These are phyloP conservation scores for Aporrectodea caliginosa DNA, from an alignment of 1,140 invertebrate species.

Conservation along the genomic window DNA sequence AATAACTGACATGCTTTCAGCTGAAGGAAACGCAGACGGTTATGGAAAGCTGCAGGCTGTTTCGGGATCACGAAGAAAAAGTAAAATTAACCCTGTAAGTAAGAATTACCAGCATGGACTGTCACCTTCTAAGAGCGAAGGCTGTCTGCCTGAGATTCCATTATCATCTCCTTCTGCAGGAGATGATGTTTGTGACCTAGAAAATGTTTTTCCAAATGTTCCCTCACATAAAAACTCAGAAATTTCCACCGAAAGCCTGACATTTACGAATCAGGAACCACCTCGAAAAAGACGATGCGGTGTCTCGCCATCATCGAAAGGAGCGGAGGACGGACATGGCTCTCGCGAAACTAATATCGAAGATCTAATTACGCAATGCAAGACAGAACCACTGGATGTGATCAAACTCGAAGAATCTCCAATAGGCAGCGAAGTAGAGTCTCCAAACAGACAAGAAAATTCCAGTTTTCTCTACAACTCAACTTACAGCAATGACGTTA, in stretches of 20 bases:
- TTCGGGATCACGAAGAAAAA: no score
- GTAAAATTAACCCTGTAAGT: background rate
- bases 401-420: background rate
- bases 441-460: background rate
- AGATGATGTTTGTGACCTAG: background rate
- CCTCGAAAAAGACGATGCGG: background rate
- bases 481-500: background rate
- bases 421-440: background rate
- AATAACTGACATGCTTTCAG: no score
- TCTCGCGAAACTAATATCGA: background rate
- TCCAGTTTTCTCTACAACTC: background rate
- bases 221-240: background rate
- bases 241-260: background rate
- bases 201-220: background rate
- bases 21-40: no score
- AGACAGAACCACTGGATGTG: background rate
- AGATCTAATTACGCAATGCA: background rate
- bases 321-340: background rate
- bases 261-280: no score
- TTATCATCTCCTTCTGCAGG: background rate
- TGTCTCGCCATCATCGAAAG: background rate
- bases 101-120: background rate
- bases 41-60: no score
- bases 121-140: background rate
- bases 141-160: background rate